Evolutionary conservation across 2,797 vertebrate species (phyloP), one percentile per base, ranked within the genome.

Genomic region (Rhinichthys osculus): DNA sequence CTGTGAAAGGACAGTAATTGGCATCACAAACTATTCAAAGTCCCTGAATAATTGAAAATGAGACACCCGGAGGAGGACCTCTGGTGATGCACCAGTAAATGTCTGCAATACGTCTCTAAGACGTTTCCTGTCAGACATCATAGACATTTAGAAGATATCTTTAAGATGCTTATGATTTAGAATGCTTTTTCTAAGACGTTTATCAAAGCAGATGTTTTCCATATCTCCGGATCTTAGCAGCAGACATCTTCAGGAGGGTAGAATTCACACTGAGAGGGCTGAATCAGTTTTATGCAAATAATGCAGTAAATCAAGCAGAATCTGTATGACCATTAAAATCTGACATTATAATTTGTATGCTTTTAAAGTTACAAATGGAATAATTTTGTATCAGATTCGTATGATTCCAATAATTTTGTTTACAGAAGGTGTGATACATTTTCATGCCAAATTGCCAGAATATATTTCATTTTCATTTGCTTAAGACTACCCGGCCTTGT

Each of bases 81-180:
- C 72, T 85, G 77, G 84, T 30, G 19, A 85, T 86, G 85, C 42
- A 33, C 40, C 13, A 77, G 64, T 44, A 86, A 85, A 80, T 79
- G 73, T 42, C 78, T 44, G 42, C 42, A 44, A 44, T 0, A 44
- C 0, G 9, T 11, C 42, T 11, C 42, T 44, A 44, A 11, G 10
- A 44, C 1, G 1, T 50, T 50, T 16, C 47, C 47, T 47, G 14
- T 50, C 47, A 50, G 14, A 5, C 47, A 47, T 47, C 47, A 47
- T 47, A 5, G 47, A 16, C 1, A 14, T 47, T 44, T 47, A 47
- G 13, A 47, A 47, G 13, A 47, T 47, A 47, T 47, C 13, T 47
- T 47, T 47, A 16, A 47, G 14, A 47, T 47, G 44, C 44, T 14
- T 47, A 47, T 50, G 47, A 50, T 50, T 50, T 16, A 50, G 14